Percentiles rank a stretch among this genome's conserved stretches.
Evolutionary conservation across 2,113 vertebrate species (phyloP).

Genomic region (Psammodynastes pulverulentus): DNA sequence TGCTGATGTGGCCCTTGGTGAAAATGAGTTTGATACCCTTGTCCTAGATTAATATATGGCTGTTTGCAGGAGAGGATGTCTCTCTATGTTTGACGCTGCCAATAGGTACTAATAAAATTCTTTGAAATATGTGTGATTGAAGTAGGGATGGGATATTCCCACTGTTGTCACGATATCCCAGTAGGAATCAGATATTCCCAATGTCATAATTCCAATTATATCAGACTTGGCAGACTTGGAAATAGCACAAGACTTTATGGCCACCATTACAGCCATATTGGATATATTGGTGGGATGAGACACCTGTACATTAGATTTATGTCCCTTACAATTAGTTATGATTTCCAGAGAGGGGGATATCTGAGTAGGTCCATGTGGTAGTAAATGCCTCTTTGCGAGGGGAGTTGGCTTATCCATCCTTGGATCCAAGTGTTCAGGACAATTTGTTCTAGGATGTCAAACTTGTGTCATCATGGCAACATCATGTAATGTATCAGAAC

Average conservation of each 20-base stretch:
- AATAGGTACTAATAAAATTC: not conserved
- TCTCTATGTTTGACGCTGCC: not conserved
- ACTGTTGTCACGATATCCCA: not conserved
- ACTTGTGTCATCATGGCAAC: no score
- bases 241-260: not conserved
- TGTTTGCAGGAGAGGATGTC: fast-evolving
- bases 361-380: not conserved
- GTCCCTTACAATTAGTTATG: not conserved
- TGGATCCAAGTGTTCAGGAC: not conserved
- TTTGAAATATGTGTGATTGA: not conserved
- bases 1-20: no score
- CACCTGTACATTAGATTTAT: not conserved
- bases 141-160: not conserved
- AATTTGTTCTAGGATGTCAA: not conserved
- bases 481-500: no score
- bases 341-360: not conserved
- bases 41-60: not conserved
- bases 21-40: no score
- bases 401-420: not conserved
- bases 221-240: not conserved
- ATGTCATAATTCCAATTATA: no score
- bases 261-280: not conserved
- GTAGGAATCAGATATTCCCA: no score
- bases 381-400: not conserved
- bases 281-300: not conserved